These are phyloP conservation scores for Fregetta grallaria DNA, from an alignment of 2,113 vertebrate genomes.

Conservation along the genomic window DNA sequence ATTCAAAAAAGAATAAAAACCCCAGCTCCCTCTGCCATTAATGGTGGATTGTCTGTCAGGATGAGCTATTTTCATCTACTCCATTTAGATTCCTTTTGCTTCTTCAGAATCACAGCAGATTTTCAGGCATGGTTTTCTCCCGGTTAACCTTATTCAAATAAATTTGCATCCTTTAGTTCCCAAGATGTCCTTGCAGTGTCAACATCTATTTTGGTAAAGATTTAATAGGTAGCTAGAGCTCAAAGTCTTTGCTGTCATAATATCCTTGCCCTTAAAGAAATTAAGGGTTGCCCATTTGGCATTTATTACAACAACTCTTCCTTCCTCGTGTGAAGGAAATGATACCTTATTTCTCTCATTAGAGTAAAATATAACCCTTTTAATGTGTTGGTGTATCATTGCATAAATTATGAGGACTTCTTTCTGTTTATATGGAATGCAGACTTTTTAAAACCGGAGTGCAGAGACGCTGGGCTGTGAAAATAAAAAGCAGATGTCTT, in stretches of 20 bases:
- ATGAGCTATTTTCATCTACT: not conserved
- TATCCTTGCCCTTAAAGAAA: conserved; percentile 44
- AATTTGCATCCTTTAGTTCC: not conserved
- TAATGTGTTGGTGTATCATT: conserved; percentile 68
- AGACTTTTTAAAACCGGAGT: conserved; percentile 69
- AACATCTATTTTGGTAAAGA: not conserved
- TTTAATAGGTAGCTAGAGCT: conserved; percentile 5
- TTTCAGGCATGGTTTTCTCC: not conserved
- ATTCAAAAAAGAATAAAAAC: not conserved
- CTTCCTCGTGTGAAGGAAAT: conserved; percentile 65
- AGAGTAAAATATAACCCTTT: conserved; percentile 76
- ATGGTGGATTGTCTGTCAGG: not conserved
- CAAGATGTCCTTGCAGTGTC: not conserved
- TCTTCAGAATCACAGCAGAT: not conserved
- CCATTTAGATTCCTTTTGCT: not conserved
- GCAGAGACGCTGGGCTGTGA: conserved; percentile 39
- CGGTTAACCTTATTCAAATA: not conserved
- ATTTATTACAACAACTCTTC: conserved; percentile 67
- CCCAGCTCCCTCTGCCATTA: not conserved
- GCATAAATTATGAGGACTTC: conserved; percentile 74
- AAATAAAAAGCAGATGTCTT: conserved; percentile 84
- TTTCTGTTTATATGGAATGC: conserved; percentile 72
- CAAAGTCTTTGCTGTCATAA: conserved; percentile 7
- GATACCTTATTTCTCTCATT: conserved; percentile 74
- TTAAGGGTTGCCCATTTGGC: conserved; percentile 65